Conservation (phyloP, 2,888 invertebrate species). For the Geotrupes spiniger region DNA sequence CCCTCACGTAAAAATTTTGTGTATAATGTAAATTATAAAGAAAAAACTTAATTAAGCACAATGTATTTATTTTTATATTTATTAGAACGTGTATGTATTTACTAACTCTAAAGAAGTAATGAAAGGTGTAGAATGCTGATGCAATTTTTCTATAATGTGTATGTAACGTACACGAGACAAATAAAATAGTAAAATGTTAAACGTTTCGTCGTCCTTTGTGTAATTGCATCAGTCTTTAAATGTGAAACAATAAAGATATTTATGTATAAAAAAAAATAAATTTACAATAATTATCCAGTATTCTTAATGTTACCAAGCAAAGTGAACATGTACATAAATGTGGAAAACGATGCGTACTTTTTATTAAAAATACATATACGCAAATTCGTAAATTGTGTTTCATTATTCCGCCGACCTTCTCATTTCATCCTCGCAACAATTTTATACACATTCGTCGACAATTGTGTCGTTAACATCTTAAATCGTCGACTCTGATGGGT, state of each 20-base stretch:
- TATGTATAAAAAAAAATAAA: constrained; percentile 34
- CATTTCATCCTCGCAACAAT: too few relatives aligned
- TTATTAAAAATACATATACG: constrained; percentile 40
- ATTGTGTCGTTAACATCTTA: too few relatives aligned
- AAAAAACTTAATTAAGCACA: constrained; percentile 27
- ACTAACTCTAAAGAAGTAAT: constrained; percentile 12
- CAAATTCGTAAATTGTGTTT: constrained; percentile 31
- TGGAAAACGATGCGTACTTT: constrained; percentile 40
- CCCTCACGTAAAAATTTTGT: constrained; percentile 21
- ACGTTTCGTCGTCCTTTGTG: constrained; percentile 29
- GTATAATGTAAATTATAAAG: constrained; percentile 27
- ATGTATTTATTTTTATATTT: constrained; percentile 47
- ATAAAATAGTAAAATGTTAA: constrained; percentile 28
- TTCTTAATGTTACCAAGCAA: constrained; percentile 49
- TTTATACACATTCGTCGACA: too few relatives aligned
- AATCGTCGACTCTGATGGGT: too few relatives aligned
- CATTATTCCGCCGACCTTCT: constrained; percentile 11
- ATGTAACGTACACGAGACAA: constrained; percentile 15
- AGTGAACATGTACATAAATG: constrained; percentile 37
- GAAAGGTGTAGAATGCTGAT: constrained; percentile 17
- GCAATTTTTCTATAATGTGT: constrained; percentile 9
- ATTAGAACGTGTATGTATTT: constrained; percentile 37
- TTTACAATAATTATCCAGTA: constrained; percentile 48
- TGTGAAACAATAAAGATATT: constrained; percentile 36
- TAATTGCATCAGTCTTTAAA: constrained; percentile 33